Evolutionary conservation across 2,113 vertebrate species (phyloP), one percentile per base, ranked within the genome.

Genomic region (Tetrax tetrax): DNA sequence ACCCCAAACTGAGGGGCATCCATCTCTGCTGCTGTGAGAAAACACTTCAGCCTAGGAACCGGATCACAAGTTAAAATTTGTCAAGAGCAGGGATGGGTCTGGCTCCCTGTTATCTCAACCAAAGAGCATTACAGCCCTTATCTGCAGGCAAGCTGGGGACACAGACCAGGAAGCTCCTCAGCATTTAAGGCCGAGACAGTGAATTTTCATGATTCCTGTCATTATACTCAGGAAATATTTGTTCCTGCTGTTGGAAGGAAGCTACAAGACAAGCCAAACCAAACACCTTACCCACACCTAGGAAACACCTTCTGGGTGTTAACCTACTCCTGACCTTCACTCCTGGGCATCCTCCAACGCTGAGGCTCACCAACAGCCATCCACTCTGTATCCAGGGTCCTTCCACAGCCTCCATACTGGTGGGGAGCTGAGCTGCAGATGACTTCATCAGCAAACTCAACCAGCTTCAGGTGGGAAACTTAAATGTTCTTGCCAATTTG

Each of bases 351-450:
- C 81, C 48, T 83, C 51, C 76, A 78, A 25, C 8, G 0, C 50
- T 3, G 31, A 60, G n/a, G 23, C 5, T 60, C 38, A 7, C 80
- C 17, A 1, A 2, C 13, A 81, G 37, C 22, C 48, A 20, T 6
- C 15, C 2, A 0, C 20, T 10, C 14, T 21, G 23, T 14, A 68
- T 3, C 22, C 14, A 7, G 2, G 12, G 2, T 16, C 35, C 77
- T 63, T 72, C 47, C 6, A 27, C 65, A 35, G 25, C 9, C 31
- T 37, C 41, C 7, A 1, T 6, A 2, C 45, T 21, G 23, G 3
- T 1, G 3, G 3, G 27, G 24, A 75, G 20, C 65, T 19, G 7
- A 83, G n/a, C 76, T 83, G 47, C 63, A 69, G 8, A 5, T 22
- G 77, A 14, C 24, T 15, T 29, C 43, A 27, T 12, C 75, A 75